These are phyloP conservation scores for Aspiorhynchus laticeps DNA, from an alignment of 2,113 vertebrate genomes.

Conservation along the genomic window DNA sequence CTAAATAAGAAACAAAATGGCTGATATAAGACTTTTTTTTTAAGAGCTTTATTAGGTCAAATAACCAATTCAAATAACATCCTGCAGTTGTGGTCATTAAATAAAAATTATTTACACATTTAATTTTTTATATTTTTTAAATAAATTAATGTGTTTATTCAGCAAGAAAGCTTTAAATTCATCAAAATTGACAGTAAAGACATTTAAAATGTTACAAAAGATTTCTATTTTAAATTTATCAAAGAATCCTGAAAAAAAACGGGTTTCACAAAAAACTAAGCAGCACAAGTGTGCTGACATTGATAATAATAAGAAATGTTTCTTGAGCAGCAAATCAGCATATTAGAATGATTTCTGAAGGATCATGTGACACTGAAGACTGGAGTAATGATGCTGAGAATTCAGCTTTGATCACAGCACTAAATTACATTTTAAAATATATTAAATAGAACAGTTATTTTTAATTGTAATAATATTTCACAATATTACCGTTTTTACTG, in stretches of 20 bases:
- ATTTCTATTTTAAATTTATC: neutral
- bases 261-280: neutral
- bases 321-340: neutral
- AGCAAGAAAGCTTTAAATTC: neutral
- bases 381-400: neutral
- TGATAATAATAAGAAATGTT: neutral
- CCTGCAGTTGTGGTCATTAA: neutral
- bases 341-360: neutral
- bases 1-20: neutral
- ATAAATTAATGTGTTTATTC: neutral
- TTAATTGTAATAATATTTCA: neutral
- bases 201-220: neutral
- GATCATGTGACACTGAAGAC: neutral
- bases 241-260: neutral
- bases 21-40: neutral
- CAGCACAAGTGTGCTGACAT: neutral
- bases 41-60: neutral
- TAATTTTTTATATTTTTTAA: neutral
- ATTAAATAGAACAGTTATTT: neutral
- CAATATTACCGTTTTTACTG: neutral
- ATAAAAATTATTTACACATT: neutral
- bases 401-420: neutral
- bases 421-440: neutral
- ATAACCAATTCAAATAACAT: neutral
- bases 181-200: neutral